A percentile compares a stretch with the other conserved stretches of the same genome.
phyloP scores from a whole-genome alignment of 1,140 invertebrate genomes.

The Heterodera schachtii region DNA sequence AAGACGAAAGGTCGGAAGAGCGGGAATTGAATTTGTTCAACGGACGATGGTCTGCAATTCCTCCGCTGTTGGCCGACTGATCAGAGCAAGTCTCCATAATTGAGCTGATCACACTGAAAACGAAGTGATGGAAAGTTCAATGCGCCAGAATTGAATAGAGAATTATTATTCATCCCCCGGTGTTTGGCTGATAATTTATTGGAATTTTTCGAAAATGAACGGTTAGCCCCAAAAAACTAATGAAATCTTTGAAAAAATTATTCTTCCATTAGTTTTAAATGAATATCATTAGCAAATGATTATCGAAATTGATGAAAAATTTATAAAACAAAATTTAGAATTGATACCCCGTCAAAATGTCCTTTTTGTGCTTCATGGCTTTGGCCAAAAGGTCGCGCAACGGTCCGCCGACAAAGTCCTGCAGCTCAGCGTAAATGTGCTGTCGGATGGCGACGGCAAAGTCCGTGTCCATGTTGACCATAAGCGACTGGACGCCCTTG shows the following conservation, averaged over 20 bases:
- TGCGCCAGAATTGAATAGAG: no score
- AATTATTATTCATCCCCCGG: no score
- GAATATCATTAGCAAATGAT: no score
- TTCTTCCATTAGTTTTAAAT: no score
- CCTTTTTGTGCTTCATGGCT: conserved; percentile 96
- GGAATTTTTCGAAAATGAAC: no score
- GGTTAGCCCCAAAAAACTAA: no score
- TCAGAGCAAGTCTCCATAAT: conserved; percentile 58
- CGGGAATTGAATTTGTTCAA: conserved; percentile 40
- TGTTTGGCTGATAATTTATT: no score
- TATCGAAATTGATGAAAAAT: no score
- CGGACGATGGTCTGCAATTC: conserved; percentile 3
- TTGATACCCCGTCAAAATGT: conserved; percentile 79
- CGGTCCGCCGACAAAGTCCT: conserved; percentile 91
- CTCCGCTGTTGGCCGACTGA: conserved; percentile 19
- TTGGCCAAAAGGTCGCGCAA: conserved; percentile 90
- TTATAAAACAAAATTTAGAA: neutral
- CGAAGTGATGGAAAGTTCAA: no score
- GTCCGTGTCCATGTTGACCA: conserved; percentile 95
- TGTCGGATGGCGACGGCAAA: conserved; percentile 91
- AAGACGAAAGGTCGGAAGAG: conserved; percentile 40
- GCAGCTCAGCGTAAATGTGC: conserved; percentile 92
- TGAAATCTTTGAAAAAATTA: no score
- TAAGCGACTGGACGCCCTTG: conserved; percentile 93
- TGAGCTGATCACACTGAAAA: conserved; percentile 49